These are phyloP conservation scores for Anas acuta DNA, from an alignment of 2,797 vertebrate genomes.

Conservation along the genomic window DNA sequence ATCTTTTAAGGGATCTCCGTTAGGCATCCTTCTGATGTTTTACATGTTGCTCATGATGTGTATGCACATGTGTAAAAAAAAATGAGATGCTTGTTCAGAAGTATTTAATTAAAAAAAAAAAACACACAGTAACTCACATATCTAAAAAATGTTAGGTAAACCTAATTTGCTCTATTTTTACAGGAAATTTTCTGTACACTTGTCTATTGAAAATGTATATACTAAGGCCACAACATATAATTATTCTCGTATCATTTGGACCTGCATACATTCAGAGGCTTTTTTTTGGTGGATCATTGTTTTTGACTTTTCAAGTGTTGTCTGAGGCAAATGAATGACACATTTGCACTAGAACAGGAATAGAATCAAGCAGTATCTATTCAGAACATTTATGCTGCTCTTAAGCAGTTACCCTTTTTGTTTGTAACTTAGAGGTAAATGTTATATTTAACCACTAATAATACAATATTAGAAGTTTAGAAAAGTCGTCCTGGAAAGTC, in stretches of 20 bases:
- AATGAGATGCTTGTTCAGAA: background rate
- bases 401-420: background rate
- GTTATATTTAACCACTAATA: background rate
- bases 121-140: background rate
- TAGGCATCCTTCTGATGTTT: background rate
- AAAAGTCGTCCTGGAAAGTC: background rate
- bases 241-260: background rate
- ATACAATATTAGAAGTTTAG: background rate
- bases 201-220: background rate
- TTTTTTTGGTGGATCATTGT: background rate
- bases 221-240: background rate
- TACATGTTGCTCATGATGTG: background rate
- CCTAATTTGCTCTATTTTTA: background rate
- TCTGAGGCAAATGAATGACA: background rate
- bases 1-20: background rate
- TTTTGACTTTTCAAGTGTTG: background rate
- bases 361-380: background rate
- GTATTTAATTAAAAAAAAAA: background rate
- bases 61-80: background rate
- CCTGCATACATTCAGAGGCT: background rate
- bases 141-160: background rate
- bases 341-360: too few species aligned
- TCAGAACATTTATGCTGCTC: background rate
- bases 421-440: background rate
- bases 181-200: background rate